Evolutionary conservation across 2,797 vertebrate species (phyloP).

Genomic region (Podarcis lilfordi): DNA sequence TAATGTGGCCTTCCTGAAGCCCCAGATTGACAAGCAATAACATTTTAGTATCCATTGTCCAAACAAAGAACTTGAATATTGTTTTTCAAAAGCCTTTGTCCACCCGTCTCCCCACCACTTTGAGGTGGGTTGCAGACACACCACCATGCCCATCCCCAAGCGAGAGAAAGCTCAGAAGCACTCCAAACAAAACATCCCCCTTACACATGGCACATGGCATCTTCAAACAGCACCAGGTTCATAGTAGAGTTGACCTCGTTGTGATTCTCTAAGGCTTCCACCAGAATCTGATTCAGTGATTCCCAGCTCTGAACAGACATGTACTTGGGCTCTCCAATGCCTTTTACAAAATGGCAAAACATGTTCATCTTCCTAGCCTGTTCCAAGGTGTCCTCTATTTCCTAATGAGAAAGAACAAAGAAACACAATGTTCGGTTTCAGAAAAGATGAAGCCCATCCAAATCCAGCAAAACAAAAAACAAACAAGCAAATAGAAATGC

Average conservation of each 20-base stretch:
- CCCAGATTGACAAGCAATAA: background rate
- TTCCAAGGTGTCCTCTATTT: slow-evolving; percentile 80
- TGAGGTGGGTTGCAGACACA: background rate
- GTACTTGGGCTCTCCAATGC: slow-evolving; percentile 87
- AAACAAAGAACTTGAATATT: background rate
- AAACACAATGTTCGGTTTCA: slow-evolving; percentile 14
- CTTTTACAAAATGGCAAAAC: slow-evolving; percentile 91
- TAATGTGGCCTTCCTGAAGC: background rate
- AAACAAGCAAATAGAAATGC: background rate
- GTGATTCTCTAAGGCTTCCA: slow-evolving; percentile 88
- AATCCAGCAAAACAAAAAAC: background rate
- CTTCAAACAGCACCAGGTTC: slow-evolving; percentile 93
- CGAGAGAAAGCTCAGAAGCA: background rate
- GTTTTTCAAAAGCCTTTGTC: background rate
- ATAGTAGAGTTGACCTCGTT: slow-evolving; percentile 91
- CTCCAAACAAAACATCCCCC: slow-evolving; percentile 48
- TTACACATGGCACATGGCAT: slow-evolving; percentile 94
- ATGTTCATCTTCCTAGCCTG: slow-evolving; percentile 82
- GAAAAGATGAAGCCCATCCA: background rate
- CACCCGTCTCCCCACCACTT: background rate
- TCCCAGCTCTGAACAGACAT: slow-evolving; percentile 87
- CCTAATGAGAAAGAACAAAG: slow-evolving; percentile 72
- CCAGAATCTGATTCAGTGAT: slow-evolving; percentile 83
- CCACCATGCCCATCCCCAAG: background rate
- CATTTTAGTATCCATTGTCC: background rate